Conservation (phyloP, 2,888 invertebrate genomes). For the Tetramorium bicarinatum region DNA sequence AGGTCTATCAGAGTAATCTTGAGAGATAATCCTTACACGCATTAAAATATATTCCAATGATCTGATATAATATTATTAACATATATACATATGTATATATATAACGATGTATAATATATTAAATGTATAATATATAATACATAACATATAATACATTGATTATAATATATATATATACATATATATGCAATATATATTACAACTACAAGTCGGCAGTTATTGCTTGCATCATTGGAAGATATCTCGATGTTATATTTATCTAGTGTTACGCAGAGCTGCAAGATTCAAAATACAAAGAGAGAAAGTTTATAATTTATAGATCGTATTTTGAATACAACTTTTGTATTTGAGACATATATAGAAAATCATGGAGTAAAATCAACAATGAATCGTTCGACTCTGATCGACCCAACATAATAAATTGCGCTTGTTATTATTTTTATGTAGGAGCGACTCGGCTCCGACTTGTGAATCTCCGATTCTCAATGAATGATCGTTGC, state of each 20-base stretch:
- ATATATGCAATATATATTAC: not conserved
- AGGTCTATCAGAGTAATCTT: conserved; percentile 23
- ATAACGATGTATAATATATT: not conserved
- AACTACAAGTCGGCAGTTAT: not conserved
- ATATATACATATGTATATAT: not conserved
- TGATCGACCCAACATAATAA: conserved; percentile 35
- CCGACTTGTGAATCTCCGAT: conserved; percentile 59
- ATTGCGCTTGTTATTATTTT: conserved; percentile 72
- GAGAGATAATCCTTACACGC: conserved; percentile 14
- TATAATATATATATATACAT: not conserved
- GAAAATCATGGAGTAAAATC: not conserved
- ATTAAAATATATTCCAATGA: conserved; percentile 23
- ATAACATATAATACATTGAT: not conserved
- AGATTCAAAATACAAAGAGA: not conserved
- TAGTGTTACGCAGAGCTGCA: not conserved
- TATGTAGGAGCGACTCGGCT: conserved; percentile 69
- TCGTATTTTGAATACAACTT: conserved; percentile 23
- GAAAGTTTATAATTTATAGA: conserved; percentile 14
- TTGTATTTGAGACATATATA: not conserved
- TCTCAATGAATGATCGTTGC: conserved; percentile 33
- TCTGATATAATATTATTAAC: not conserved
- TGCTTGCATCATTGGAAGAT: conserved; percentile 34
- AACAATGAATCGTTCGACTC: conserved; percentile 16
- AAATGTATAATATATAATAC: not conserved
- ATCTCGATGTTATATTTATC: conserved; percentile 32